Base-by-base conservation (phyloP, 2,797 vertebrate species). In the Onychomys torridus region DNA sequence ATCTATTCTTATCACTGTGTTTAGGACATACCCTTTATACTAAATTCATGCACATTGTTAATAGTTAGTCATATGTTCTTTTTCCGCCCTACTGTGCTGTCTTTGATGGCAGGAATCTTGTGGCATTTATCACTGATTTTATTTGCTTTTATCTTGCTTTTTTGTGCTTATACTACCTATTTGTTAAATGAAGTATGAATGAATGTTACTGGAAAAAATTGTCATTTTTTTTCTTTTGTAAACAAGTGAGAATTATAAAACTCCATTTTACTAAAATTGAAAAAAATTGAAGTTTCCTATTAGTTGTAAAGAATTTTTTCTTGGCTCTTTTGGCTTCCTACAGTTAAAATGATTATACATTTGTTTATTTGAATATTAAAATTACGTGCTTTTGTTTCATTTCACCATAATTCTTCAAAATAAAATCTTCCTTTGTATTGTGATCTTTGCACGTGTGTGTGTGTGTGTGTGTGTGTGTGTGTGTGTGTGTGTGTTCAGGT, bases 371-470 rank as follows among this genome's bases (percentile, higher is more conserved):
- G 63, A 78, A 46, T 90, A 37, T 90, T 75, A 49, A 84, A 95
- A 79, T 59, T 82, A 9, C 78, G 0, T 29, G 12, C 13, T 52
- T 1, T 67, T 94, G 34, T 85, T 73, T 96, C 25, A 76, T 40
- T 94, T 90, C 14, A 65, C 76, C 34, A 52, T n/a, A 90, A 19
- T 71, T 88, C 37, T 94, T 92, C 57, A 78, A 87, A 88, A 10
- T 91, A 88, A 92, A 84, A 46, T 85, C 95, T 90, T 59, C 37
- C 77, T 43, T 94, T 89, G n/a, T 96, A 82, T 89, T 78, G n/a
- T 91, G 69, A 49, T 96, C 71, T 40, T 57, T 89, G 93, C 81
- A 61, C 86, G 14, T 16, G 43, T 4, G 13, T 3, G 14, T 2
- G 14, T 46, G 75, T 3, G 2, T 49, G 25, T 8, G 5, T 76